Evolutionary conservation across 1,140 invertebrate species (phyloP).

Genomic region (Tetraneura akinire): DNA sequence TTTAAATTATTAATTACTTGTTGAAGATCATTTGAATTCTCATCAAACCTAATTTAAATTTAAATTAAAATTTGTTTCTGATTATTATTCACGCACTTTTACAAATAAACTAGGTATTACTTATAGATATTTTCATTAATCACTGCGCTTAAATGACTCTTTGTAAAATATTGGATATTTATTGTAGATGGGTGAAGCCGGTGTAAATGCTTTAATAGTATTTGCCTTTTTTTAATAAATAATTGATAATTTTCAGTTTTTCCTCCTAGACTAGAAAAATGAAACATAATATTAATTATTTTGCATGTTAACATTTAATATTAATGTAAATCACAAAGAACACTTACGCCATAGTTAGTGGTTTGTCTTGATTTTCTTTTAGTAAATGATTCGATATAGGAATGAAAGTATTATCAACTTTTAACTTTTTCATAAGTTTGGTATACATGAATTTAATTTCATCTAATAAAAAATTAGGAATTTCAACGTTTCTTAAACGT

Average conservation of each 20-base stretch:
- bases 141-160: neutral
- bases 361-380: neutral
- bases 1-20: neutral
- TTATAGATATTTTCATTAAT: neutral
- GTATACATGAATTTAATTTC: slow-evolving; percentile 1
- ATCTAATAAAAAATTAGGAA: neutral
- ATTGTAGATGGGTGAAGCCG: slow-evolving; percentile 37
- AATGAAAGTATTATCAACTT: neutral
- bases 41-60: neutral
- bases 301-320: neutral
- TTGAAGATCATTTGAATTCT: neutral
- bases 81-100: neutral
- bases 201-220: slow-evolving; percentile 23
- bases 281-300: neutral
- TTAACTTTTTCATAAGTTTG: neutral
- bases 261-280: slow-evolving; percentile 17
- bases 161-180: slow-evolving; percentile 17
- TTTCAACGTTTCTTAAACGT: neutral
- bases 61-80: neutral
- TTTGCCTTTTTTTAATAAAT: slow-evolving; percentile 39
- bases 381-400: neutral
- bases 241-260: slow-evolving; percentile 22
- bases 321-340: neutral
- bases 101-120: neutral
- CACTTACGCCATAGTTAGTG: neutral